A percentile compares a stretch with the other conserved stretches of the same genome.
phyloP scores from a whole-genome alignment of 2,888 invertebrate genomes.

The Aleiodes alternator region DNA sequence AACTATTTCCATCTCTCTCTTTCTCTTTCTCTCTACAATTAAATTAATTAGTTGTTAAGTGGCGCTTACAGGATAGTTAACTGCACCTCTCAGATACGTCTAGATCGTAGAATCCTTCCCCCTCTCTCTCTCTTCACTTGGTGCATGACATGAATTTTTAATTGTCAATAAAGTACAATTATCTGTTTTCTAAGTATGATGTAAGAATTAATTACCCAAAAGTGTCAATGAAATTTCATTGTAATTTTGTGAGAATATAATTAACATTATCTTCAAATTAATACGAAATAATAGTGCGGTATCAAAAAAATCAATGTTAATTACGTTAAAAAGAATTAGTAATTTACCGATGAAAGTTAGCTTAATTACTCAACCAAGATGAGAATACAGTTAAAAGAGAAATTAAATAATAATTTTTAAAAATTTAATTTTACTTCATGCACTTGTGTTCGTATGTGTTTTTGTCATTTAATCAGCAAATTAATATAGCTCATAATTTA shows the following conservation, averaged over 20 bases:
- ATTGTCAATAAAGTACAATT: conserved; percentile 31
- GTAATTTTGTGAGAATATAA: background rate
- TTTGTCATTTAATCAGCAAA: background rate
- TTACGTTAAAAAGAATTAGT: too few relatives aligned
- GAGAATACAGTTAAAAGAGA: too few relatives aligned
- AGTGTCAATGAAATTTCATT: conserved; percentile 15
- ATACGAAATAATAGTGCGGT: background rate
- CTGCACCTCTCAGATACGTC: conserved; percentile 21
- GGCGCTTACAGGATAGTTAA: conserved; percentile 36
- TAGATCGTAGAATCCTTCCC: background rate
- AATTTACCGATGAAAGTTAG: too few relatives aligned
- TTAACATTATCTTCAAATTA: background rate
- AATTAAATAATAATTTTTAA: too few relatives aligned
- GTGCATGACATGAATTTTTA: conserved; percentile 26
- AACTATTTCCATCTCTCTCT: conserved; percentile 2
- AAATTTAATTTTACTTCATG: too few relatives aligned
- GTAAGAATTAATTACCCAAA: conserved; percentile 1
- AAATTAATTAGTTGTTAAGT: conserved; percentile 40
- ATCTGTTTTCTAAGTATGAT: background rate
- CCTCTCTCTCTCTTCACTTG: conserved; percentile 3
- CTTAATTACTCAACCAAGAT: too few relatives aligned
- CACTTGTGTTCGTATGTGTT: background rate
- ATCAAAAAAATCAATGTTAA: too few relatives aligned
- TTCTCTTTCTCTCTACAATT: conserved; percentile 20
- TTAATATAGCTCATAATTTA: background rate